Conservation (phyloP, 2,113 vertebrate genomes). For the Microtus montanus region DNA sequence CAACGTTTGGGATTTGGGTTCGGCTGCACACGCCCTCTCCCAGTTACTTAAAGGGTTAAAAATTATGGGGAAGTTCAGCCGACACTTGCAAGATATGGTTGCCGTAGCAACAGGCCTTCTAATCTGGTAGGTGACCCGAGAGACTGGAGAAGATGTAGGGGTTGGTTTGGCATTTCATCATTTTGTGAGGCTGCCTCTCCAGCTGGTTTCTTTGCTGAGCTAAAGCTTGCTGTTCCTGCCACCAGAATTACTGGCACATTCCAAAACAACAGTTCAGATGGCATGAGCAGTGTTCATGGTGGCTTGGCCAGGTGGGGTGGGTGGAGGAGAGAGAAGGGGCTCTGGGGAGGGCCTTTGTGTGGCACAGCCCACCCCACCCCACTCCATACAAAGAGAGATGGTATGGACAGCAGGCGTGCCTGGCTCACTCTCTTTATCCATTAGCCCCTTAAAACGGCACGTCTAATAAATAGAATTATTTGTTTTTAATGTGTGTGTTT, state of each 20-base stretch:
- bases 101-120: slow-evolving; percentile 94
- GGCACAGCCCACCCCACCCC: not conserved
- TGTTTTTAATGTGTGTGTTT: not conserved
- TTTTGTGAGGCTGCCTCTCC: slow-evolving; percentile 89
- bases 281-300: slow-evolving; percentile 48
- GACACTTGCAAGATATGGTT: slow-evolving; percentile 93
- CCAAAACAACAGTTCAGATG: slow-evolving; percentile 81
- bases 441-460: not conserved
- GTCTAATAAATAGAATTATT: not conserved
- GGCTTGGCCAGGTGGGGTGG: slow-evolving; percentile 58
- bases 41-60: slow-evolving; percentile 89
- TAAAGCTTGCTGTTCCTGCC: slow-evolving; percentile 82
- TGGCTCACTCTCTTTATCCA: not conserved
- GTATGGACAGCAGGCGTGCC: not conserved
- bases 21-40: not conserved
- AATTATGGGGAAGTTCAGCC: slow-evolving; percentile 91
- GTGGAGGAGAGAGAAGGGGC: slow-evolving; percentile 12
- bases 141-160: slow-evolving; percentile 91
- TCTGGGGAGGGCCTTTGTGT: not conserved
- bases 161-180: slow-evolving; percentile 92
- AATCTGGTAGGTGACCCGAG: slow-evolving; percentile 96
- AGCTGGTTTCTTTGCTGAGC: slow-evolving; percentile 87
- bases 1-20: slow-evolving; percentile 55
- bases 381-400: not conserved
- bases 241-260: slow-evolving; percentile 83